Conservation (phyloP, 1,140 invertebrate species). For the Drosophila leontia region DNA sequence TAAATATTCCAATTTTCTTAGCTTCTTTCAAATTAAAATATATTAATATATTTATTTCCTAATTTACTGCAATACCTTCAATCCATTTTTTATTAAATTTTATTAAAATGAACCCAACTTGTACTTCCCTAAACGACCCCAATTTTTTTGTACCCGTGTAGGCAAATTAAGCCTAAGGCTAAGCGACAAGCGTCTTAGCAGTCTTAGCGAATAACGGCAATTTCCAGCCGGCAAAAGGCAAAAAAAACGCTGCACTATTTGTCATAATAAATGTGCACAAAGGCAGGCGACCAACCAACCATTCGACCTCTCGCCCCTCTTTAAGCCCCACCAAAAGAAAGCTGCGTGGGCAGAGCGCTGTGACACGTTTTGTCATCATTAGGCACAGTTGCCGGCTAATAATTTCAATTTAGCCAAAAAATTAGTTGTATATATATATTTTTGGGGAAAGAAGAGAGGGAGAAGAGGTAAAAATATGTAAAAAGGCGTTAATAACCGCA, state of each 20-base stretch:
- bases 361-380: slow-evolving; percentile 85
- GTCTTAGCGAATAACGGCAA: slow-evolving; percentile 77
- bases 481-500: slow-evolving; percentile 73
- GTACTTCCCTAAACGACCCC: neutral
- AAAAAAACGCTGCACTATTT: slow-evolving; percentile 81
- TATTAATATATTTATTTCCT: neutral
- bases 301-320: neutral
- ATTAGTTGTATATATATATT: slow-evolving; percentile 60
- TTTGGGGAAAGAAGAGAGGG: neutral
- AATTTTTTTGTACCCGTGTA: slow-evolving; percentile 28
- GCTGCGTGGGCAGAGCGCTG: slow-evolving; percentile 73
- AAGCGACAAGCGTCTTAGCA: slow-evolving; percentile 70
- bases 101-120: neutral
- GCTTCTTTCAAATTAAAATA: too few species aligned
- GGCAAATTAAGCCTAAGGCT: slow-evolving; percentile 77
- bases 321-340: slow-evolving; percentile 51
- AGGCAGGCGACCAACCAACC: slow-evolving; percentile 1
- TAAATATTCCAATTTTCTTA: too few species aligned
- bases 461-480: slow-evolving; percentile 15
- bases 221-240: slow-evolving; percentile 45
- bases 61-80: neutral
- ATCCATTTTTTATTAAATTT: neutral
- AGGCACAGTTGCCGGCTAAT: slow-evolving; percentile 82
- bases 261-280: slow-evolving; percentile 82
- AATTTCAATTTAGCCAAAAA: slow-evolving; percentile 83